Conservation (phyloP, 2,113 vertebrate genomes). For the Regulus satrapa region DNA sequence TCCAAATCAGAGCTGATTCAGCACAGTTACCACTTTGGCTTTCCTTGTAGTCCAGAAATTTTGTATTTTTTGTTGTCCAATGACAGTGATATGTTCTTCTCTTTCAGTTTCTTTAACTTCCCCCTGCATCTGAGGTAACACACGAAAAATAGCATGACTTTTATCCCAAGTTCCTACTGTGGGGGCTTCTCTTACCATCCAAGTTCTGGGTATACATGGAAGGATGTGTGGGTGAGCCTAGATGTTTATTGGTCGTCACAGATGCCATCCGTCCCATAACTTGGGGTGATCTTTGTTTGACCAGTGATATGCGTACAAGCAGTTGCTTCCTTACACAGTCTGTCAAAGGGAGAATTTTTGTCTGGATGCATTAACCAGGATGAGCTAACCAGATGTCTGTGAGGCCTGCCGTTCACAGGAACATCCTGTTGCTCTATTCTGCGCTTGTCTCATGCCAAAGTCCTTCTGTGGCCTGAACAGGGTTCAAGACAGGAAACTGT, state of each 20-base stretch:
- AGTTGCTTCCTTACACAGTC: background rate
- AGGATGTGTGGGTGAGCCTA: background rate
- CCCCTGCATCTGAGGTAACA: background rate
- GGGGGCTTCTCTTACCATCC: background rate
- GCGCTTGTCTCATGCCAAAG: background rate
- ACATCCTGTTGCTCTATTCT: background rate
- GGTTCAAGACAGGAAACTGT: background rate
- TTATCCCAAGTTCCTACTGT: background rate
- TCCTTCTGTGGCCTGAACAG: background rate
- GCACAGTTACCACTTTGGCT: background rate
- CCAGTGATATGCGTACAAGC: background rate
- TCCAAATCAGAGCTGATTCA: background rate
- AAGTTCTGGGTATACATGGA: background rate
- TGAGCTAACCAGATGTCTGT: background rate
- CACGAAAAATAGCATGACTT: fast-evolving
- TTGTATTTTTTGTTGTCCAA: background rate
- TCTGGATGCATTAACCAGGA: background rate
- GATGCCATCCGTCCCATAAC: background rate
- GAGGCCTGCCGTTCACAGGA: fast-evolving
- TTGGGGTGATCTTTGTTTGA: background rate
- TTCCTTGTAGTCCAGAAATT: background rate
- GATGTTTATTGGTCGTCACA: background rate
- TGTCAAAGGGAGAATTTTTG: background rate
- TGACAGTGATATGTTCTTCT: background rate
- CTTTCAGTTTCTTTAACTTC: background rate